Percentiles rank a stretch among this genome's conserved stretches.
Conservation (phyloP, 2,797 vertebrate genomes). For the Clamator glandarius region DNA sequence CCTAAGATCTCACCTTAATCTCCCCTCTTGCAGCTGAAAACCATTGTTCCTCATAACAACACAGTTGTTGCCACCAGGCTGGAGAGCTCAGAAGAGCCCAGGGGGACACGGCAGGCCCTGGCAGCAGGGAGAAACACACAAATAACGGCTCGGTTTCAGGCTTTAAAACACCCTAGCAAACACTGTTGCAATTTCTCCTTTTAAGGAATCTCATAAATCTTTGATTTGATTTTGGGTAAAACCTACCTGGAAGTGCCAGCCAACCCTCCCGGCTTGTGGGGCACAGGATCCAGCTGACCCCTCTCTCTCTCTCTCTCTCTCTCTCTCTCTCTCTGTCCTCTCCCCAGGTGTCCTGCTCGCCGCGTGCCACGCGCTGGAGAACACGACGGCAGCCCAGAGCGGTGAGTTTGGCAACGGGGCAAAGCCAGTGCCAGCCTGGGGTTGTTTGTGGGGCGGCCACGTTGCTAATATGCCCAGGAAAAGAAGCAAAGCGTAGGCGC, state of each 20-base stretch:
- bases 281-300: neutral
- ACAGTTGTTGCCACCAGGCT: too few species aligned
- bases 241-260: neutral
- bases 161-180: neutral
- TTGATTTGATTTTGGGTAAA: neutral
- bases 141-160: neutral
- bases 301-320: neutral
- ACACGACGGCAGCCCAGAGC: neutral
- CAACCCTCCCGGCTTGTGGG: neutral
- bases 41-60: too few species aligned
- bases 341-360: constrained; percentile 17
- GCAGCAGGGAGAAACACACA: neutral
- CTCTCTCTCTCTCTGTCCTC: neutral
- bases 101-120: too few species aligned
- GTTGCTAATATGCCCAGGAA: neutral
- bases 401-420: neutral
- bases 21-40: too few species aligned
- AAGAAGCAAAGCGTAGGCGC: fast-evolving
- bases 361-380: constrained; percentile 4
- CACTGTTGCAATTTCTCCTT: neutral
- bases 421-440: neutral
- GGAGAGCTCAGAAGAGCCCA: neutral
- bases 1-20: too few species aligned
- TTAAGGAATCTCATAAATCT: neutral
- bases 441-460: fast-evolving